These are phyloP conservation scores for Tragulus kanchil DNA, from an alignment of 2,113 vertebrate species.

Conservation along the genomic window DNA sequence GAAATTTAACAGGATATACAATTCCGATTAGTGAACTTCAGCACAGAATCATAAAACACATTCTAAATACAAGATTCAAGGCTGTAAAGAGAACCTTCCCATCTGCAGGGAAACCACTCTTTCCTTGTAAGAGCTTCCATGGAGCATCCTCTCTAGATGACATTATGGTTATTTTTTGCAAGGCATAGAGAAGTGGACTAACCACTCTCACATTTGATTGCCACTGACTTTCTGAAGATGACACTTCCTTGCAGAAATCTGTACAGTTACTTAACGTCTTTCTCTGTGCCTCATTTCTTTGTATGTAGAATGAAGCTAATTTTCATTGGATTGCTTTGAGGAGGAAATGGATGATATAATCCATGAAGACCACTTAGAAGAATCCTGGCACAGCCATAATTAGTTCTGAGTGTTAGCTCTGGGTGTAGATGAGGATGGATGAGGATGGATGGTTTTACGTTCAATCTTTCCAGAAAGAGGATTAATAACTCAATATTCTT, in stretches of 20 bases:
- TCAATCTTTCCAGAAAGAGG: not conserved
- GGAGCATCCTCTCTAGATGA: not conserved
- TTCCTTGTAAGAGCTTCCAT: not conserved
- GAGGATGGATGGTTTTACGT: not conserved
- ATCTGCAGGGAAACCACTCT: not conserved
- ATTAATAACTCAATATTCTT: not conserved
- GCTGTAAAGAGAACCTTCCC: not conserved
- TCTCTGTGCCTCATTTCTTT: not conserved
- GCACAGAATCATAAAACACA: not conserved
- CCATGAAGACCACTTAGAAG: not conserved
- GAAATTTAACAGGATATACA: slow-evolving; percentile 39
- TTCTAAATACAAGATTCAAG: not conserved
- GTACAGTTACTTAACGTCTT: not conserved
- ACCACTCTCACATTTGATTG: not conserved
- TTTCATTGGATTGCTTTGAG: not conserved
- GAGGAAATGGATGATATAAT: not conserved
- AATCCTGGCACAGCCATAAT: not conserved
- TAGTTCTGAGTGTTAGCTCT: not conserved
- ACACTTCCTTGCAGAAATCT: not conserved
- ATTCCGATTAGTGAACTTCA: slow-evolving; percentile 26
- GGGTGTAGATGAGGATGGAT: not conserved
- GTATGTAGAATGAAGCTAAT: not conserved
- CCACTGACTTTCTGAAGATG: not conserved
- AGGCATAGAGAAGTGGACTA: not conserved
- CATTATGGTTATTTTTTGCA: not conserved